Base-by-base conservation (phyloP, 1,140 invertebrate genomes). In the Microplitis mediator region DNA sequence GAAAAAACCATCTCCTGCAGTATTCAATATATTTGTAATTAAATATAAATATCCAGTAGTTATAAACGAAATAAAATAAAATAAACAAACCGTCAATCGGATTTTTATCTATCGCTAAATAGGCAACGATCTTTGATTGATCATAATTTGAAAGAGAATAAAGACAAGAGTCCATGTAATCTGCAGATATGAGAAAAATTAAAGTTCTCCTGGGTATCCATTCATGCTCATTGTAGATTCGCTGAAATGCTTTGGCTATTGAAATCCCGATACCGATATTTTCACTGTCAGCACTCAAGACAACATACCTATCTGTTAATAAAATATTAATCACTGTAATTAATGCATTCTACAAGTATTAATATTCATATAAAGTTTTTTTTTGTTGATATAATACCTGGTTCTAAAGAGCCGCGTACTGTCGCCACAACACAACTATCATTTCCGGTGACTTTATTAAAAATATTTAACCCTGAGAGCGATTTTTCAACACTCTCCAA, bases 161-260 rank as follows among this genome's bases (percentile, higher is more conserved):
- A 13, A 76, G 68, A 39, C 86, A 87, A 63, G 72, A 61, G 52
- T 86, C 79, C 4, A 39, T 71, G 0, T 79, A 78, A 34, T 78
- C 76, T 0, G 80, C 68, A 14, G 81, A 86, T 6, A 85, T 63
- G 45, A 84, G 84, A 71, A 87, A 84, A n/a, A 83, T 79, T 8
- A 86, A 54, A 3, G 79, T 81, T 54, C 86, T 78, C 51, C 82
- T 81, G 14, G 84, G 83, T 39, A 73, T 74, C 86, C 86, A 87
- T 4, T 69, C 69, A 32, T 81, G 74, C 32, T 80, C 78, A 1
- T 60, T 11, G 4, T 75, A 72, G 35, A 84, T 79, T 35, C 70
- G 61, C 51, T 84, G 77, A 2, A 86, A 71, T 50, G 76, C 74
- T 62, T 79, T 81, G 2, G 81, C 82, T 50, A 87, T 69, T 72